Evolutionary conservation across 2,797 vertebrate species (phyloP).

Genomic region (Neosilurus hyrtlii): DNA sequence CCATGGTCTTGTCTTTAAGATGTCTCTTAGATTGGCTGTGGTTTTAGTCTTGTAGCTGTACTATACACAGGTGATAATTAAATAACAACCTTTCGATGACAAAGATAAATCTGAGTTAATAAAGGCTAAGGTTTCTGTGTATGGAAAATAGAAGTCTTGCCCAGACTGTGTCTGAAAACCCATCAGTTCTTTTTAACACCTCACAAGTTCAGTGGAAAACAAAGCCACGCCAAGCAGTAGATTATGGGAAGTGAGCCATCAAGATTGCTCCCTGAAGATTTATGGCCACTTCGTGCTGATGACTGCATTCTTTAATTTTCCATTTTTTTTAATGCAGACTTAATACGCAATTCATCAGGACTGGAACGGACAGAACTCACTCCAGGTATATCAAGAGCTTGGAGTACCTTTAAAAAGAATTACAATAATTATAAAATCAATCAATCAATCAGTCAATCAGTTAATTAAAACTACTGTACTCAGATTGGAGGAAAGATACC

Average conservation of each 20-base stretch:
- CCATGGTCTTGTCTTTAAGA: too few relatives aligned
- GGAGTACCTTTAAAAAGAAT: too few relatives aligned
- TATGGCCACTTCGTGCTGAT: conserved; percentile 13
- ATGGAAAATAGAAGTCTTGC: conserved; percentile 16
- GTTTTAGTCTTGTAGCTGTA: neutral
- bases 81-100: neutral
- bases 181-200: conserved; percentile 17
- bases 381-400: neutral
- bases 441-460: too few relatives aligned
- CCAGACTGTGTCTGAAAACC: conserved; percentile 27
- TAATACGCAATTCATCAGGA: conserved; percentile 25
- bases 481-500: neutral
- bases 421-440: too few relatives aligned
- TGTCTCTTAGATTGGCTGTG: neutral
- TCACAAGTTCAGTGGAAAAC: conserved; percentile 31
- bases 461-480: neutral
- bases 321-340: conserved; percentile 22
- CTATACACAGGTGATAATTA: neutral
- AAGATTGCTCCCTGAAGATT: conserved; percentile 25
- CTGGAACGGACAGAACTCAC: conserved; percentile 9
- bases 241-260: conserved; percentile 30
- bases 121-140: neutral
- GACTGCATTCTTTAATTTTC: conserved; percentile 37
- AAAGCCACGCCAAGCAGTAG: conserved; percentile 30
- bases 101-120: neutral